Evolutionary conservation across 2,888 invertebrate genomes (phyloP), one percentile per base, ranked within the genome.

Genomic region (Meteorus colon): DNA sequence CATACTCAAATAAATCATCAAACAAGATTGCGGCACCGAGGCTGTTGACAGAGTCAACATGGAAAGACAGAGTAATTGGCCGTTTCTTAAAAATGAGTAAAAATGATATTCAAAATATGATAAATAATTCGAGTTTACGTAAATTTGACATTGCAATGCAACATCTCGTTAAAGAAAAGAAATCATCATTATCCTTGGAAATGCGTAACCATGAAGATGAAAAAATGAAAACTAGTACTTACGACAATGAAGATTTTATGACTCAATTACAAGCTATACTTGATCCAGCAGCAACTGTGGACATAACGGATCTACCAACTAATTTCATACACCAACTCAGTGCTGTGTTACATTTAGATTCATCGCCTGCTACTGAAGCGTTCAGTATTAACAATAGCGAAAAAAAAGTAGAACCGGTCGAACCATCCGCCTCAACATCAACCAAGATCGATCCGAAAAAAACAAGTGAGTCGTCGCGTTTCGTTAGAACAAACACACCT

Each of bases 311-410:
- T 82, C 90, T 93, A 71, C 92, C 93, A 34, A 92, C 92, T 2
- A 89, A 92, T 75, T 92, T 93, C 5, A 91, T 93, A 86, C 92
- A 92, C 70, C 92, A 92, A 85, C 86, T 93, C 0, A 92, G 90
- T 78, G 92, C 92, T 86, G 92, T 92, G 37, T 85, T 93, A 31
- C 91, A 92, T 79, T 78, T 89, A 1, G 87, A 89, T 4, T 79
- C 83, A 6, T 68, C 82, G 78, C 79, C 83, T 0, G 73, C 73
- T n/a, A 68, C 68, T 34, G 76, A 74, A 1, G 34, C n/a, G 8
- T 12, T 37, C 1, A 75, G 75, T 79, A 76, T 12, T 10, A 29
- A 10, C 14, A 14, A 12, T 8, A 8, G 45, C 31, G 34, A 34
- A 19, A 5, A 69, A 69, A 45, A 34, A 29, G 41, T 24, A 65